Evolutionary conservation across 2,888 invertebrate genomes (phyloP), one percentile per base, ranked within the genome.

Genomic region (Metallyticus violacea): DNA sequence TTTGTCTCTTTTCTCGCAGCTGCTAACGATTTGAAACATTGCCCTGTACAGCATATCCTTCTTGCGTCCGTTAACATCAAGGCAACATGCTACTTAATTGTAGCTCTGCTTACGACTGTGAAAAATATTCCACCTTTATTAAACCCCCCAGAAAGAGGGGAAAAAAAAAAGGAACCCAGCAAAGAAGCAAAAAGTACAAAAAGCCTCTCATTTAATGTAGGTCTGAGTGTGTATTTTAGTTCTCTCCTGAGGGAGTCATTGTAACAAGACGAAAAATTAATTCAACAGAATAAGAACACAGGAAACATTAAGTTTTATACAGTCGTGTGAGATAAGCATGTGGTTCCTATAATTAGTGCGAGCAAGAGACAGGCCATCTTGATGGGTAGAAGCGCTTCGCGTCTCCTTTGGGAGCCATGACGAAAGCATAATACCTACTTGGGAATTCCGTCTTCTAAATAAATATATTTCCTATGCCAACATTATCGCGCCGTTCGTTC

Each of bases 231-330:
- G 83, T 83, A 27, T 25, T 29, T n/a, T 62, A 62, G 40, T 62
- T 15, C 15, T 40, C 79, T 28, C 30, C 29, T 77, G 77, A 76
- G 85, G 26, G 84, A 77, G 28, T 7, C 22, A 77, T 84, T 84
- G 9, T 84, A 15, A 28, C 28, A 78, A 85, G 9, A 85, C n/a
- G 28, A 25, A 30, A 78, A 85, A 85, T 85, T 85, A 85, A 85
- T 85, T 85, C 85, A 85, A 28, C 85, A 85, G 78, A 81, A 78
- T 78, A 81, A 81, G 40, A 81, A 81, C 62, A 77, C 85, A 77
- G 87, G 87, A 85, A 85, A 85, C 85, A 85, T 85, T 85, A 85
- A 85, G 62, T 85, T 83, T 83, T 77, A 62, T 77, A 83, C 26
- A 81, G 62, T 26, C 30, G 40, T 25, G 3, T 28, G 30, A 83